These are phyloP conservation scores for Ophion ventricosus DNA, from an alignment of 2,888 invertebrate genomes.

Conservation along the genomic window DNA sequence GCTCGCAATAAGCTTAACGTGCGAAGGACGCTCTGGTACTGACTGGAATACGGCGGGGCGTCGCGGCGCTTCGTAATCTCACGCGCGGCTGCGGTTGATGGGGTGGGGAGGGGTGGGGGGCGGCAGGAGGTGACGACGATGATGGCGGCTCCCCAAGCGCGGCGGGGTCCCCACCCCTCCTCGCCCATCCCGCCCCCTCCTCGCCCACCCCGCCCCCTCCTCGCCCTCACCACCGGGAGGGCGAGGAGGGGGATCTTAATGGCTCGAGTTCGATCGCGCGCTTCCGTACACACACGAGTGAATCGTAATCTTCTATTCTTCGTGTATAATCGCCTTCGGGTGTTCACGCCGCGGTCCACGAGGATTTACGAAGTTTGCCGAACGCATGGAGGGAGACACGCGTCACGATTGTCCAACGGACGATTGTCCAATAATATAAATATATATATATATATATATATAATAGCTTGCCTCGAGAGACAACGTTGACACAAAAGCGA, in stretches of 20 bases:
- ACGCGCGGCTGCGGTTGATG: neutral
- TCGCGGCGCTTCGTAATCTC: neutral
- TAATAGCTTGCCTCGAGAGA: neutral
- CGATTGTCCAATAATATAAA: too few species aligned
- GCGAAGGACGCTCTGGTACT: slow-evolving; percentile 33
- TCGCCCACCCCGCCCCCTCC: too few species aligned
- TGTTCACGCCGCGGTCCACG: neutral
- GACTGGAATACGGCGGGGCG: slow-evolving; percentile 6
- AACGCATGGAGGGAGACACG: too few species aligned
- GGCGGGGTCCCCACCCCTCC: too few species aligned
- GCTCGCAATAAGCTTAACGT: neutral
- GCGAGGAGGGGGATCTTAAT: too few species aligned
- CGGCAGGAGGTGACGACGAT: too few species aligned
- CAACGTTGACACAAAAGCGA: neutral
- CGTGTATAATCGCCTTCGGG: neutral
- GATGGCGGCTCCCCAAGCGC: too few species aligned
- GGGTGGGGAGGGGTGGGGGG: neutral
- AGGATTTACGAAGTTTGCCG: slow-evolving; percentile 43
- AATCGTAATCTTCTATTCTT: too few species aligned
- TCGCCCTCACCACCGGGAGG: too few species aligned
- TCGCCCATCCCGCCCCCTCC: too few species aligned
- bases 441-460: too few species aligned
- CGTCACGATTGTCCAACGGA: too few species aligned
- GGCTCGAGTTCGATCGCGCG: slow-evolving; percentile 38
- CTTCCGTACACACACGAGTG: neutral